Evolutionary conservation across 2,797 vertebrate species (phyloP).

Genomic region (Harpagifer antarcticus): DNA sequence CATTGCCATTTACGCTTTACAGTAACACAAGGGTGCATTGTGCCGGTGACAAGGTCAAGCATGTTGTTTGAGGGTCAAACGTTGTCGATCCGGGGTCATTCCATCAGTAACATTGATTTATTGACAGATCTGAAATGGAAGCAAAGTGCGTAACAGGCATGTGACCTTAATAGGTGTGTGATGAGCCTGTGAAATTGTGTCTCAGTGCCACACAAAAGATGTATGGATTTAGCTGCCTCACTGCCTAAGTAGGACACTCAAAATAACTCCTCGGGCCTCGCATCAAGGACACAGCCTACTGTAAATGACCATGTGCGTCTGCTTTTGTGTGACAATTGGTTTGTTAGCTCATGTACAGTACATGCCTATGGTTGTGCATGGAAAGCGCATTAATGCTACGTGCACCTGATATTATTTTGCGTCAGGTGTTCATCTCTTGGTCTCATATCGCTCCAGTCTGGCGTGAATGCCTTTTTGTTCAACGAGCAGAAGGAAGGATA

Average conservation of each 20-base stretch:
- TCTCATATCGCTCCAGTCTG: slow-evolving; percentile 24
- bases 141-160: neutral
- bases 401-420: slow-evolving; percentile 51
- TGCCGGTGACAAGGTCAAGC: neutral
- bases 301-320: slow-evolving; percentile 55
- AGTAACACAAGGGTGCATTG: too few species aligned
- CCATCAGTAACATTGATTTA: slow-evolving; percentile 21
- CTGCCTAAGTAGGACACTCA: slow-evolving; percentile 82
- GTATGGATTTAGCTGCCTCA: slow-evolving; percentile 79
- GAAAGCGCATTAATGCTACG: slow-evolving; percentile 16
- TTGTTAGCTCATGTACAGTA: neutral
- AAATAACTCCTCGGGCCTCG: slow-evolving; percentile 70
- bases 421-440: slow-evolving; percentile 46
- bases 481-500: slow-evolving; percentile 14
- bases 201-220: slow-evolving; percentile 63
- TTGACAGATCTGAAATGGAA: slow-evolving; percentile 6
- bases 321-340: neutral
- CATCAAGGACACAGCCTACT: slow-evolving; percentile 68
- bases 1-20: neutral
- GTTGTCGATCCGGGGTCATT: neutral
- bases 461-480: slow-evolving; percentile 32
- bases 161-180: slow-evolving; percentile 10
- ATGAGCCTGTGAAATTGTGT: slow-evolving; percentile 21
- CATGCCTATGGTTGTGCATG: neutral
- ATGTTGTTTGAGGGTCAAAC: slow-evolving; percentile 2